Base-by-base conservation (phyloP, 2,888 invertebrate genomes). In the Rotaria socialis region DNA sequence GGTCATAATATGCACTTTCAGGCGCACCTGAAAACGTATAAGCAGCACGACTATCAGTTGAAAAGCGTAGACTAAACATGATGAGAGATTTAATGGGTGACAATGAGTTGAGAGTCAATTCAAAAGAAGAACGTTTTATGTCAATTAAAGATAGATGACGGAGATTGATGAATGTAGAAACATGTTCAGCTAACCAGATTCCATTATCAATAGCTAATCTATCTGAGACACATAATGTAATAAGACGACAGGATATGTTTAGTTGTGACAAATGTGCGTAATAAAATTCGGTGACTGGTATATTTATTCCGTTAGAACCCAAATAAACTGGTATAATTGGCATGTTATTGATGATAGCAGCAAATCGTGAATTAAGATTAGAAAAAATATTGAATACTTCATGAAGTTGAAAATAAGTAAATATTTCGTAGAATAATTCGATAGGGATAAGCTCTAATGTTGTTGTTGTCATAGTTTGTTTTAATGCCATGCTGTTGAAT, bases 301-400 rank as follows among this genome's bases (percentile, higher is more conserved):
- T 60, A 27, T n/a, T 60, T 27, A 60, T 60, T 60, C 7, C n/a
- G 14, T 27, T 60, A 0, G 27, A 27, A 60, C 60, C 60, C 60
- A 60, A 60, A 10, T 27, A 60, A 60, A 60, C 60, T 1, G 60
- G 60, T 0, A 60, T 60, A 60, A 27, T 0, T 60, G 60, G 6
- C 1, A 60, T 8, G 14, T 60, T 60, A 60, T 60, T 27, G 0
- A 60, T 27, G 7, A 60, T 60, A 60, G 60, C 27, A 60, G 27
- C 60, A 60, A 60, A 60, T 60, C 60, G 60, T 11, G 60, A 60
- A 60, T 60, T 60, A 27, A 60, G 60, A n/a, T 60, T n/a, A n/a
- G 27, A 27, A 60, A 60, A 60, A n/a, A n/a, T 27, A n/a, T n/a
- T n/a, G n/a, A n/a, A n/a, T n/a, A n/a, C n/a, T n/a, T n/a, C n/a